phyloP scores from a whole-genome alignment of 2,113 vertebrate species.

The Thunnus maccoyii region DNA sequence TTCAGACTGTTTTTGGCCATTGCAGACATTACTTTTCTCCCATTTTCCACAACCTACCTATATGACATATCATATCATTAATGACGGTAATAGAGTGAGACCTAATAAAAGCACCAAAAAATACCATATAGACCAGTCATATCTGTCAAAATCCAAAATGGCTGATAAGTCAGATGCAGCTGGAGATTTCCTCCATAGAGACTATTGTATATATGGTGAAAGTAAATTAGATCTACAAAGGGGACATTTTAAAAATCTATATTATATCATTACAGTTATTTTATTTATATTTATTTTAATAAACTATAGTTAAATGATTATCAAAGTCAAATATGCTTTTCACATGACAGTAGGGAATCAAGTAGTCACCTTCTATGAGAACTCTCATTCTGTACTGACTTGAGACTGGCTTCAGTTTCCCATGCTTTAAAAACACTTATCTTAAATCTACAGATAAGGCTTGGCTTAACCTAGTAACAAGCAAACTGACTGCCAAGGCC shows the following conservation, averaged over 20 bases:
- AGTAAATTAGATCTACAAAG: background rate
- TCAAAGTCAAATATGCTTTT: background rate
- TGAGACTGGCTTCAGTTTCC: constrained; percentile 8
- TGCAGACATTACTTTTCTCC: too few species aligned
- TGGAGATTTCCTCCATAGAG: background rate
- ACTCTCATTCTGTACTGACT: background rate
- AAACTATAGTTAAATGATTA: background rate
- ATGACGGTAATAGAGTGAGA: too few species aligned
- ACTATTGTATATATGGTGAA: background rate
- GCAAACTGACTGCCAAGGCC: constrained; percentile 31
- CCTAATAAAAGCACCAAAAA: background rate
- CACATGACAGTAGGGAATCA: background rate
- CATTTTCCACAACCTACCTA: too few species aligned
- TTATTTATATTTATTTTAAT: background rate
- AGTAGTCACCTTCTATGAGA: background rate
- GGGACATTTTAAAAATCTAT: background rate
- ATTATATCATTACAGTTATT: background rate
- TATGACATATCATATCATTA: background rate
- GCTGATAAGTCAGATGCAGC: background rate
- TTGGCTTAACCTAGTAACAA: constrained; percentile 56
- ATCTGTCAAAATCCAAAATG: background rate
- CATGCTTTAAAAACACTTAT: constrained; percentile 49
- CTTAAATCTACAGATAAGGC: constrained; percentile 64
- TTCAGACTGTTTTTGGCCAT: too few species aligned
- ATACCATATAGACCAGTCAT: background rate